A percentile compares a stretch with the other conserved stretches of the same genome.
These are phyloP conservation scores for Pipra filicauda DNA, from an alignment of 2,113 vertebrate genomes.

Conservation along the genomic window DNA sequence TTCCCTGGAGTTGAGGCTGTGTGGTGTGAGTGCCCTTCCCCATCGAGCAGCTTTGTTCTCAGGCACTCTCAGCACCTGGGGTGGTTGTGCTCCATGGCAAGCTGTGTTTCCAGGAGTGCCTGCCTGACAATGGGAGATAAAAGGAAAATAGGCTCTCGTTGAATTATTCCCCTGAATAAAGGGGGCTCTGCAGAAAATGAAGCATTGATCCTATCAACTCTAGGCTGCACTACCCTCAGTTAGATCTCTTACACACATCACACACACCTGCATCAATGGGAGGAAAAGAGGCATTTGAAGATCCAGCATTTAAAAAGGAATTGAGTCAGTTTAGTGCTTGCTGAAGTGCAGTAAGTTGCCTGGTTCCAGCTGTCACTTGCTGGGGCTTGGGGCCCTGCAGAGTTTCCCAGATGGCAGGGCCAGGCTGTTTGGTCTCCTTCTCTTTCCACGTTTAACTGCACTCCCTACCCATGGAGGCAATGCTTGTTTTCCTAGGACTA, in stretches of 20 bases:
- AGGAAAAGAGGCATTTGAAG: slow-evolving; percentile 50
- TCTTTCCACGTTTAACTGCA: not conserved
- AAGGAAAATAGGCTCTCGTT: slow-evolving; percentile 57
- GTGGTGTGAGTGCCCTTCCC: slow-evolving; percentile 6
- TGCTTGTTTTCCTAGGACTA: not conserved
- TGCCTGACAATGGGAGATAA: slow-evolving; percentile 64
- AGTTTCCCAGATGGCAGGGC: slow-evolving; percentile 29
- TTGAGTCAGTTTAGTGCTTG: slow-evolving; percentile 56
- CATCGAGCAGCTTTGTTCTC: slow-evolving; percentile 53
- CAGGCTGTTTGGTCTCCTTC: not conserved
- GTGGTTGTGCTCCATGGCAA: slow-evolving; percentile 31
- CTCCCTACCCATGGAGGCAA: not conserved
- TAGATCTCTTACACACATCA: slow-evolving; percentile 65
- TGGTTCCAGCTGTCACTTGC: slow-evolving; percentile 53
- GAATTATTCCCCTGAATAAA: slow-evolving; percentile 63
- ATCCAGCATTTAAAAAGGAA: slow-evolving; percentile 37
- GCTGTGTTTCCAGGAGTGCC: slow-evolving; percentile 51
- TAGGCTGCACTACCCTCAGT: slow-evolving; percentile 28
- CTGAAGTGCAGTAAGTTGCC: slow-evolving; percentile 54
- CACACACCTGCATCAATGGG: slow-evolving; percentile 56
- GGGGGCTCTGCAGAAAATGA: slow-evolving; percentile 61
- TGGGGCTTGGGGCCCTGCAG: slow-evolving; percentile 2
- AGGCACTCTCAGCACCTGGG: slow-evolving; percentile 57
- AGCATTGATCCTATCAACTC: slow-evolving; percentile 61
- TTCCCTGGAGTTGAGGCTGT: slow-evolving; percentile 12